phyloP scores from a whole-genome alignment of 2,888 invertebrate genomes.

The Himalopsyche kuldschensis region DNA sequence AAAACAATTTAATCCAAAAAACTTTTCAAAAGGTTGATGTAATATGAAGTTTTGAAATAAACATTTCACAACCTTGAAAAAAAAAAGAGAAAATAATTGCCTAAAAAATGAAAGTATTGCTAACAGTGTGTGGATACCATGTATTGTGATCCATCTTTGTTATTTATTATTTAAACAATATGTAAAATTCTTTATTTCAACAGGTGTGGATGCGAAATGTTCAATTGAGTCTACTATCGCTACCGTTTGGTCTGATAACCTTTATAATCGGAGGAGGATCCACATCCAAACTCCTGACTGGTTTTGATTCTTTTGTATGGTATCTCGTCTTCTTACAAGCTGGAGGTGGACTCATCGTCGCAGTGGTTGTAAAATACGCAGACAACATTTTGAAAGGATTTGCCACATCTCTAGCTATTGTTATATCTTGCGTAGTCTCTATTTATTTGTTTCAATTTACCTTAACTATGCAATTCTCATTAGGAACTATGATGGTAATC shows the following conservation, averaged over 20 bases:
- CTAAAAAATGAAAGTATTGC: not conserved
- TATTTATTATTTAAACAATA: not conserved
- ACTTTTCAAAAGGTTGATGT: no score
- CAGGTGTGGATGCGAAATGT: conserved; percentile 95
- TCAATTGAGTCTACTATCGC: conserved; percentile 87
- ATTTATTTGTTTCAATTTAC: conserved; percentile 90
- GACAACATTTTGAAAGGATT: conserved; percentile 99
- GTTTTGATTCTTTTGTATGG: conserved; percentile 82
- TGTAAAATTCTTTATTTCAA: conserved; percentile 15
- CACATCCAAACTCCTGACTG: conserved; percentile 60
- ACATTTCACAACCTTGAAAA: no score
- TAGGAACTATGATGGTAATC: conserved; percentile 88
- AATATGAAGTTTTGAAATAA: no score
- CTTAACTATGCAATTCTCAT: conserved; percentile 81
- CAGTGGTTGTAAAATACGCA: conserved; percentile 98
- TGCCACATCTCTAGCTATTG: conserved; percentile 95
- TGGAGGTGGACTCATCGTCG: conserved; percentile 93
- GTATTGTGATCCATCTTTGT: no score
- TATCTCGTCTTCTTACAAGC: conserved; percentile 91
- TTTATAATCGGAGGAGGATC: conserved; percentile 77
- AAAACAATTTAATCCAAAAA: no score
- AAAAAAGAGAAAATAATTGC: no score
- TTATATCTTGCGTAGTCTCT: conserved; percentile 92
- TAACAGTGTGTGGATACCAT: not conserved
- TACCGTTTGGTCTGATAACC: conserved; percentile 85